phyloP scores from a whole-genome alignment of 2,113 vertebrate genomes.

The Orcinus orca region DNA sequence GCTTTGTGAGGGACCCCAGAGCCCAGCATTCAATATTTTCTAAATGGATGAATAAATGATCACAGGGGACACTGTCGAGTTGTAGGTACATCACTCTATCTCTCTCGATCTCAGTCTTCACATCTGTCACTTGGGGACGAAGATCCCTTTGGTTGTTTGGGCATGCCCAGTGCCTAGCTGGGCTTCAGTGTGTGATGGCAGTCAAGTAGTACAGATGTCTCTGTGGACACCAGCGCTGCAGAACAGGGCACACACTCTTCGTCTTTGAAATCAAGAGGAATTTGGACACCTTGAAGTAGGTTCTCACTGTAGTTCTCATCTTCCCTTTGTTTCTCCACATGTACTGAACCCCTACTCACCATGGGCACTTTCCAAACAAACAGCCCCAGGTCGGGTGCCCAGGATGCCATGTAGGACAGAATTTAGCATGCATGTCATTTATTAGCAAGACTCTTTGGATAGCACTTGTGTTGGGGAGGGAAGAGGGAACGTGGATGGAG shows the following conservation, averaged over 20 bases:
- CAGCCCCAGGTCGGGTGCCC: background rate
- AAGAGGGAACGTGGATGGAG: fast-evolving
- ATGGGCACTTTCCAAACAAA: background rate
- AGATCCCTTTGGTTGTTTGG: too few species aligned
- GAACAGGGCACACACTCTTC: fast-evolving
- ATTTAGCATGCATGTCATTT: fast-evolving
- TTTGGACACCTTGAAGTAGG: fast-evolving
- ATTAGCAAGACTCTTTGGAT: background rate
- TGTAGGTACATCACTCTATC: background rate
- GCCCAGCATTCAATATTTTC: background rate
- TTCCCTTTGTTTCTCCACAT: background rate
- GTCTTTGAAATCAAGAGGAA: background rate
- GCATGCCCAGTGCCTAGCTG: fast-evolving
- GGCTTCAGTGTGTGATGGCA: fast-evolving
- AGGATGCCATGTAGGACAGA: background rate
- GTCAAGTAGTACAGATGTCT: fast-evolving
- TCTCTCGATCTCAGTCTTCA: background rate
- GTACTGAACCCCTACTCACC: fast-evolving
- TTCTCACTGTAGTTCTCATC: background rate
- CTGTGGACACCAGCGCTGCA: fast-evolving
- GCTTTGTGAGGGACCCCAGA: background rate
- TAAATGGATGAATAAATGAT: background rate
- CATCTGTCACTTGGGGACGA: background rate
- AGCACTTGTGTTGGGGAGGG: background rate
- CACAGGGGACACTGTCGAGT: fast-evolving